Evolutionary conservation across 2,113 vertebrate species (phyloP).

Genomic region (Neofelis nebulosa): DNA sequence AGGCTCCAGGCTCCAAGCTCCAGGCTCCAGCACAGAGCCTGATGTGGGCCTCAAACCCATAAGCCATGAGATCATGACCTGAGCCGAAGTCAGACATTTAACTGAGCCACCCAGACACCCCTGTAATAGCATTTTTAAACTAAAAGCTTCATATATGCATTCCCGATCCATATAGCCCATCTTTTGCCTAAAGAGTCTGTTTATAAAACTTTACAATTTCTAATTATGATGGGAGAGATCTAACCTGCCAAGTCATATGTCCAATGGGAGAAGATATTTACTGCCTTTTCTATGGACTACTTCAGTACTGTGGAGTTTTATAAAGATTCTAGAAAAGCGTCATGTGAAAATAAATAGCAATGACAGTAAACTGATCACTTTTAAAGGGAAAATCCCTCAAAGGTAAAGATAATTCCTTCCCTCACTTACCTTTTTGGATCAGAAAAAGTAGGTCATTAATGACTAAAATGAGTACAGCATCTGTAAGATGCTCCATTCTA

Average conservation of each 20-base stretch:
- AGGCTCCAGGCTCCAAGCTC: too few species aligned
- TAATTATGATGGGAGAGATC: conserved; percentile 54
- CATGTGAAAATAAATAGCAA: conserved; percentile 70
- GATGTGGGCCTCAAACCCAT: too few species aligned
- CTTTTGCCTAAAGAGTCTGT: not conserved
- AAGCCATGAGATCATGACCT: too few species aligned
- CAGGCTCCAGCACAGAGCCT: too few species aligned
- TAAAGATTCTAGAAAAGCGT: conserved; percentile 72
- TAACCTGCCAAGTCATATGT: conserved; percentile 39
- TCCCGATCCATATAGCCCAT: not conserved
- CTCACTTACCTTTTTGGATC: conserved; percentile 59
- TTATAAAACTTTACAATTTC: conserved; percentile 65
- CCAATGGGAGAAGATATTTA: conserved; percentile 72
- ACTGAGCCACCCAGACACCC: too few species aligned
- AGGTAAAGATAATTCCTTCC: conserved; percentile 41
- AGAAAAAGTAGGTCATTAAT: conserved; percentile 69
- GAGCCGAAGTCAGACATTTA: too few species aligned
- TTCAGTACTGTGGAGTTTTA: conserved; percentile 73
- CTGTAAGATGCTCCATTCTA: not conserved
- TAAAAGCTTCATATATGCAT: not conserved
- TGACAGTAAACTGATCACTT: conserved; percentile 51
- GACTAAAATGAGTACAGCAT: conserved; percentile 61
- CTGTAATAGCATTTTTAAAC: not conserved
- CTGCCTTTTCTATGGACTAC: conserved; percentile 77
- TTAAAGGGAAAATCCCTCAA: conserved; percentile 56